Percentiles rank a stretch among this genome's conserved stretches.
These are phyloP conservation scores for Drosophila pruinosa DNA, from an alignment of 1,140 invertebrate genomes.

Conservation along the genomic window DNA sequence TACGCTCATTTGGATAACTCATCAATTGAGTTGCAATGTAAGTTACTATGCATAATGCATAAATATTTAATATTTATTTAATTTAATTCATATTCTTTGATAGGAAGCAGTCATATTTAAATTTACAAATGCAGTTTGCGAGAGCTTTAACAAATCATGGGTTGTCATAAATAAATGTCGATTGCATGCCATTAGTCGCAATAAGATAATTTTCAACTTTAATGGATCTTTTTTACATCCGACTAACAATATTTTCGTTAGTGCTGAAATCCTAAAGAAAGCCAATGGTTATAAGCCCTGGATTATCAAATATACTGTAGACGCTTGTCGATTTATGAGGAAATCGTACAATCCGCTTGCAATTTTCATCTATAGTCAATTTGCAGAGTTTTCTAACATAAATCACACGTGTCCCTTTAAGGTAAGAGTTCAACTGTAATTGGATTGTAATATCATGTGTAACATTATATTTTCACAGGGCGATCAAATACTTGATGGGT, in stretches of 20 bases:
- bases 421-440: neutral
- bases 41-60: neutral
- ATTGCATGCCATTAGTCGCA: neutral
- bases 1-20: neutral
- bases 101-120: constrained; percentile 1
- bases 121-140: neutral
- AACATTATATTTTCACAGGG: neutral
- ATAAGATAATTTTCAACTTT: neutral
- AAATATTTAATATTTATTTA: neutral
- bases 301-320: neutral
- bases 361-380: neutral
- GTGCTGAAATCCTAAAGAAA: neutral
- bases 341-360: neutral
- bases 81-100: neutral
- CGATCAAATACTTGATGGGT: neutral
- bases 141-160: neutral
- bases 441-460: neutral
- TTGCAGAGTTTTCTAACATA: neutral
- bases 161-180: neutral
- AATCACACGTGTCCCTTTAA: neutral
- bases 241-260: neutral
- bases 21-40: neutral
- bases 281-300: neutral
- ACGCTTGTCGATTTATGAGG: neutral
- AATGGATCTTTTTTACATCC: neutral